Conservation (phyloP, 2,888 invertebrate genomes). For the Kryphioiulus occultus region DNA sequence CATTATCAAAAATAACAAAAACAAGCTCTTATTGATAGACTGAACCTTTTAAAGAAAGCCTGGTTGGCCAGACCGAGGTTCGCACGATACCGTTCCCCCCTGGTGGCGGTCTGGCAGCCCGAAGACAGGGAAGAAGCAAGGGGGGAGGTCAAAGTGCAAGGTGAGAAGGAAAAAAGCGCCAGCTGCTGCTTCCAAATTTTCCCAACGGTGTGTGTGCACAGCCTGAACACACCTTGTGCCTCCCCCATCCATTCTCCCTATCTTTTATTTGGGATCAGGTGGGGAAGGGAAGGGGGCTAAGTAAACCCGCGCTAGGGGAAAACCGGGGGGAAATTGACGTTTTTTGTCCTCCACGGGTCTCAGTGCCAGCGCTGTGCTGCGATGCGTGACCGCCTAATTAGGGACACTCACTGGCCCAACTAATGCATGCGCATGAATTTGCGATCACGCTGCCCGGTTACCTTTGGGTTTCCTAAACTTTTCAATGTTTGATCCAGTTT, state of each 20-base stretch:
- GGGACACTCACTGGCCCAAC: conserved; percentile 30
- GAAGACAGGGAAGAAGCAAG: background rate
- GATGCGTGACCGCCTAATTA: background rate
- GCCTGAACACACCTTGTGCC: conserved; percentile 21
- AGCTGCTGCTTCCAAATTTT: conserved; percentile 43
- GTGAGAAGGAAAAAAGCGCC: conserved; percentile 39
- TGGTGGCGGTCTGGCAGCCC: background rate
- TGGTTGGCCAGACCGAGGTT: background rate
- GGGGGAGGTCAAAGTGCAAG: conserved; percentile 49
- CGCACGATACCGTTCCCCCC: conserved; percentile 35
- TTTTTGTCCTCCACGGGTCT: background rate
- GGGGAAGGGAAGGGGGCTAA: conserved; percentile 39
- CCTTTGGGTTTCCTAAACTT: background rate
- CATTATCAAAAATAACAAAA: conserved; percentile 40
- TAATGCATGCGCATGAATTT: conserved; percentile 36
- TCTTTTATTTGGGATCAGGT: conserved; percentile 39
- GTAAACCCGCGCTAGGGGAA: conserved; percentile 21
- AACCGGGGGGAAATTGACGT: background rate
- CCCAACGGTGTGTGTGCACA: conserved; percentile 20
- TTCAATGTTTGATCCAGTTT: conserved; percentile 11
- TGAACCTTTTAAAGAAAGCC: conserved; percentile 20
- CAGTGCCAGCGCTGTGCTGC: background rate
- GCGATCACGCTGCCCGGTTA: background rate
- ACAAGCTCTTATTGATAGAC: conserved; percentile 39
- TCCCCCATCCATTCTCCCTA: conserved; percentile 37